Conservation (phyloP, 1,140 invertebrate genomes). For the Heliconius hewitsoni region DNA sequence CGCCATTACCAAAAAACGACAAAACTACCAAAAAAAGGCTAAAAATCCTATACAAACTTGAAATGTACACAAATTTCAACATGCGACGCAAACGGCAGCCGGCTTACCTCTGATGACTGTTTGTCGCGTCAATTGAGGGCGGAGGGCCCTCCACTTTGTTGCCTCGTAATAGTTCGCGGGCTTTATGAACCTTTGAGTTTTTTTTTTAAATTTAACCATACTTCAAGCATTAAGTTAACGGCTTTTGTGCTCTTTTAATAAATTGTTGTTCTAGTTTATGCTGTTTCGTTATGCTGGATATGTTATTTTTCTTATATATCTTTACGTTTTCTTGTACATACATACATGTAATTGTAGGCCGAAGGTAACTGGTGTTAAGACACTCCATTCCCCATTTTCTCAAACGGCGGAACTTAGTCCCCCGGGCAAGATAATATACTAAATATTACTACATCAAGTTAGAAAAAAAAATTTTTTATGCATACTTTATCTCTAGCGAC, state of each 20-base stretch:
- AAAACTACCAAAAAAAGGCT: background rate
- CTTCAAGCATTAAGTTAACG: background rate
- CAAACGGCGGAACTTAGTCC: too few species aligned
- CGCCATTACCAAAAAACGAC: too few species aligned
- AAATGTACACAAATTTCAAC: background rate
- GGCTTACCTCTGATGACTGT: background rate
- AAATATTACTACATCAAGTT: too few species aligned
- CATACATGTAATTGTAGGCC: too few species aligned
- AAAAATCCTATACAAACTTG: background rate
- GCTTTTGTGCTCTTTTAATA: conserved; percentile 8
- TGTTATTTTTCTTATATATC: background rate
- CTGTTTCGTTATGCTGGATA: background rate
- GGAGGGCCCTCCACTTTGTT: conserved; percentile 1
- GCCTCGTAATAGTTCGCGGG: background rate
- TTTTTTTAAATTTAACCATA: background rate
- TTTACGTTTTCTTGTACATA: too few species aligned
- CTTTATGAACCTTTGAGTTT: background rate
- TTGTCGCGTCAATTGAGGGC: conserved; percentile 4
- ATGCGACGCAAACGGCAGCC: background rate
- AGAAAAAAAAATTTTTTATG: too few species aligned
- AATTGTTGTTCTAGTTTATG: background rate
- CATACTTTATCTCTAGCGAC: too few species aligned
- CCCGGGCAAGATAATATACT: too few species aligned
- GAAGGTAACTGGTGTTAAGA: too few species aligned
- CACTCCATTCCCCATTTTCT: too few species aligned